These are phyloP conservation scores for Aphaenogaster ashmeadi DNA, from an alignment of 1,140 invertebrate genomes.

Conservation along the genomic window DNA sequence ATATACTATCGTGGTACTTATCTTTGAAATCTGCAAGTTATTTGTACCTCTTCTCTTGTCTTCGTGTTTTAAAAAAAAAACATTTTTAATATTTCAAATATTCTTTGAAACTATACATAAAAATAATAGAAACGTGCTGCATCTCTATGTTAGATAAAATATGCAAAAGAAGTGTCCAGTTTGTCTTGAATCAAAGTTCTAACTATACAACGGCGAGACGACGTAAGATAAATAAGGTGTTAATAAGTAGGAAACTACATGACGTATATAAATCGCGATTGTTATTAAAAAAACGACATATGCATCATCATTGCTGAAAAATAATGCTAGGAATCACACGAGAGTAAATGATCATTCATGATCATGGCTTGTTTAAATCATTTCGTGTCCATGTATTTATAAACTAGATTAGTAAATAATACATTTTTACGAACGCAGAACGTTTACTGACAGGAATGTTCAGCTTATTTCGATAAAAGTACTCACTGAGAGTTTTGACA, in stretches of 20 bases:
- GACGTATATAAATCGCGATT: constrained; percentile 57
- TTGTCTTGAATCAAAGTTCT: constrained; percentile 62
- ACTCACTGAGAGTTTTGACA: constrained; percentile 63
- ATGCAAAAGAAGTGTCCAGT: constrained; percentile 57
- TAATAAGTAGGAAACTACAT: constrained; percentile 56
- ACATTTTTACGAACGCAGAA: constrained; percentile 70
- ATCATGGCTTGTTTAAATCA: constrained; percentile 65
- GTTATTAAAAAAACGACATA: constrained; percentile 65
- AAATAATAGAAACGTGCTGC: constrained; percentile 41
- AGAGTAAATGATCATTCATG: constrained; percentile 54
- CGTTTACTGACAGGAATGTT: constrained; percentile 64
- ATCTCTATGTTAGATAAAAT: constrained; percentile 40
- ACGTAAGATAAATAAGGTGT: constrained; percentile 48
- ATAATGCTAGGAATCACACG: constrained; percentile 54
- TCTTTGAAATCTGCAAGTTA: constrained; percentile 59
- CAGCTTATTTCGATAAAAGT: constrained; percentile 60
- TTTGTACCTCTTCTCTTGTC: constrained; percentile 12
- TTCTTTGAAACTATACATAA: constrained; percentile 20
- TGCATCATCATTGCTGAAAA: constrained; percentile 66
- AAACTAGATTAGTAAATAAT: constrained; percentile 65
- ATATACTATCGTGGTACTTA: constrained; percentile 13
- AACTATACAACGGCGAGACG: constrained; percentile 40
- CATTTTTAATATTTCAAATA: constrained; percentile 10
- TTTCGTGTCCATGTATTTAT: constrained; percentile 71
- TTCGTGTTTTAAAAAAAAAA: constrained; percentile 29